Evolutionary conservation across 2,113 vertebrate genomes (phyloP).

Genomic region (Amia ocellicauda): DNA sequence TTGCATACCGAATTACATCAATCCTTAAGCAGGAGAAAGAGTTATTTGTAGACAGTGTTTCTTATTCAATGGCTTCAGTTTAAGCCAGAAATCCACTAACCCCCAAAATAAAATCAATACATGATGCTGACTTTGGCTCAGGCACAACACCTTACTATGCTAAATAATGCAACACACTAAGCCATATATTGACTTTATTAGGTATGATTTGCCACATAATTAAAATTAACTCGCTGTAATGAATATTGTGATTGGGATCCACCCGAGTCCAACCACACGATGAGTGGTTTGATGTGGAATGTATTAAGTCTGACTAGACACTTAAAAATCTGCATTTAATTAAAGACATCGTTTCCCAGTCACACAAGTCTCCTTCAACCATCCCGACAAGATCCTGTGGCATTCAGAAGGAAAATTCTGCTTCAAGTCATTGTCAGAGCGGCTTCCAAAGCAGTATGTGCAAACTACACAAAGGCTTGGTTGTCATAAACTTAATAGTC

Average conservation of each 20-base stretch:
- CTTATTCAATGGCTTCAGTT: slow-evolving; percentile 30
- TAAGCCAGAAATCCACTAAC: slow-evolving; percentile 39
- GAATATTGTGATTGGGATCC: slow-evolving; percentile 4
- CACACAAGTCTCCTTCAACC: too few species aligned
- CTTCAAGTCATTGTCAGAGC: too few species aligned
- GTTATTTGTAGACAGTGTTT: slow-evolving; percentile 46
- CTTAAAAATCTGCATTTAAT: background rate
- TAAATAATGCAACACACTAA: slow-evolving; percentile 26
- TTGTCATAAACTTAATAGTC: too few species aligned
- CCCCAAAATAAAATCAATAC: slow-evolving; percentile 13
- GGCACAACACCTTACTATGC: slow-evolving; percentile 23
- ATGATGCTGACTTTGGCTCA: background rate
- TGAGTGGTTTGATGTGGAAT: slow-evolving; percentile 2
- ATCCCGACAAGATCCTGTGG: too few species aligned
- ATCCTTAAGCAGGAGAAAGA: slow-evolving; percentile 29
- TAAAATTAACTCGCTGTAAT: slow-evolving; percentile 20
- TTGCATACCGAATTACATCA: slow-evolving; percentile 23
- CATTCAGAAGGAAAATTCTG: too few species aligned
- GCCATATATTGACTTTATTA: slow-evolving; percentile 37
- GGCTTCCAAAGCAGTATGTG: too few species aligned
- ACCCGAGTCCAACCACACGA: slow-evolving; percentile 29
- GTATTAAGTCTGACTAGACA: background rate
- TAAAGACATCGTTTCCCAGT: too few species aligned
- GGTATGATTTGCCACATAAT: slow-evolving; percentile 41
- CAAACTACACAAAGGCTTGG: too few species aligned